phyloP scores from a whole-genome alignment of 2,797 vertebrate species.

The Catharus ustulatus region DNA sequence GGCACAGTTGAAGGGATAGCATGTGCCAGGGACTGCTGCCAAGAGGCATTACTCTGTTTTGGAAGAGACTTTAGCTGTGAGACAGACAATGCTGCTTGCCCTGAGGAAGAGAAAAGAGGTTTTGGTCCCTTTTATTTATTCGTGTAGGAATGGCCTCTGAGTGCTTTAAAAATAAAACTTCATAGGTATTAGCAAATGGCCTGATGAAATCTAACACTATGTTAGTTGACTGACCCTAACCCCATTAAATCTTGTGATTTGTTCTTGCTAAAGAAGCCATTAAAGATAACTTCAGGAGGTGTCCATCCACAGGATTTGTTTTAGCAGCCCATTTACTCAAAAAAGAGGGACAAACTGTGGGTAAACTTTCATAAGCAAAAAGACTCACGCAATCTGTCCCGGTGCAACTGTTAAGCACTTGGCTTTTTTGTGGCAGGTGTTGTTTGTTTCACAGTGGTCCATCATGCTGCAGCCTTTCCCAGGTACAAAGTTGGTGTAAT shows the following conservation, averaged over 20 bases:
- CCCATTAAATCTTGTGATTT: neutral
- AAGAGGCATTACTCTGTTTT: constrained; percentile 5
- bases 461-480: constrained; percentile 80
- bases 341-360: neutral
- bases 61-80: neutral
- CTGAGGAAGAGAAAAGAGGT: neutral
- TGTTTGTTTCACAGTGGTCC: constrained; percentile 80
- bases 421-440: constrained; percentile 85
- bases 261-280: neutral
- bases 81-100: neutral
- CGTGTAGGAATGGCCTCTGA: neutral
- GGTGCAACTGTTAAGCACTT: constrained; percentile 81
- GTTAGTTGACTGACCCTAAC: neutral
- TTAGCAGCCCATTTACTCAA: neutral
- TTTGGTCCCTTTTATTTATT: neutral
- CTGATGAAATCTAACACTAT: neutral
- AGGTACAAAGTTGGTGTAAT: constrained; percentile 75
- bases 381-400: constrained; percentile 82
- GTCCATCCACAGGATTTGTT: neutral
- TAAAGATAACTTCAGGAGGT: neutral
- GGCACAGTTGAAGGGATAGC: neutral
- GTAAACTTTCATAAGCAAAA: neutral
- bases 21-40: constrained; percentile 25
- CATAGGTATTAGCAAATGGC: neutral
- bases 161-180: constrained; percentile 23